Conservation (phyloP, 2,113 vertebrate genomes). For the Scartelaos histophorus region DNA sequence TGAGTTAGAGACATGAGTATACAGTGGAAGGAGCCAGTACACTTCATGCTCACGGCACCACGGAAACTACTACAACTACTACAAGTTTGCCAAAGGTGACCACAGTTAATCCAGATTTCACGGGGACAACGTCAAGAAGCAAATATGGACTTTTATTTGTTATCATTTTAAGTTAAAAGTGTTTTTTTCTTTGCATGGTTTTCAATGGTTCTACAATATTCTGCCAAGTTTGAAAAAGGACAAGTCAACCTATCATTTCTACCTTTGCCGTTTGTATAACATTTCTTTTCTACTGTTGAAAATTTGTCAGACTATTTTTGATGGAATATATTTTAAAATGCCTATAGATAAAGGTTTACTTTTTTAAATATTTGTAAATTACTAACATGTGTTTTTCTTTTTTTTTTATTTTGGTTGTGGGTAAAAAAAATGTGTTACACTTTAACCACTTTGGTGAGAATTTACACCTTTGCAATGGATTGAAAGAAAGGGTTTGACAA, state of each 20-base stretch:
- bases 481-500: constrained; percentile 24
- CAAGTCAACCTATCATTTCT: constrained; percentile 52
- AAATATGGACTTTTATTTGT: constrained; percentile 32
- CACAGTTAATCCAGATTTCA: constrained; percentile 53
- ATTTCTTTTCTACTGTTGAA: constrained; percentile 81
- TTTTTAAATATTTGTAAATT: constrained; percentile 84
- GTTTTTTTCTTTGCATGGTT: constrained; percentile 46
- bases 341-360: constrained; percentile 82
- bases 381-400: constrained; percentile 71
- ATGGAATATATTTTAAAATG: constrained; percentile 86
- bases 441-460: constrained; percentile 63
- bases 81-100: constrained; percentile 78
- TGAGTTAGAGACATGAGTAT: constrained; percentile 55
- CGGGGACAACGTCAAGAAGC: constrained; percentile 43
- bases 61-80: constrained; percentile 44
- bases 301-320: constrained; percentile 84
- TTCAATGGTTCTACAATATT: constrained; percentile 38
- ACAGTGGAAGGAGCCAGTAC: constrained; percentile 61
- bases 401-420: constrained; percentile 62
- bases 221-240: constrained; percentile 26
- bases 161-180: constrained; percentile 5
- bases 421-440: constrained; percentile 57
- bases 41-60: constrained; percentile 37
- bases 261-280: constrained; percentile 73
- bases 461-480: constrained; percentile 39